Evolutionary conservation across 2,888 invertebrate genomes (phyloP).

Genomic region (Piscicola geometra): DNA sequence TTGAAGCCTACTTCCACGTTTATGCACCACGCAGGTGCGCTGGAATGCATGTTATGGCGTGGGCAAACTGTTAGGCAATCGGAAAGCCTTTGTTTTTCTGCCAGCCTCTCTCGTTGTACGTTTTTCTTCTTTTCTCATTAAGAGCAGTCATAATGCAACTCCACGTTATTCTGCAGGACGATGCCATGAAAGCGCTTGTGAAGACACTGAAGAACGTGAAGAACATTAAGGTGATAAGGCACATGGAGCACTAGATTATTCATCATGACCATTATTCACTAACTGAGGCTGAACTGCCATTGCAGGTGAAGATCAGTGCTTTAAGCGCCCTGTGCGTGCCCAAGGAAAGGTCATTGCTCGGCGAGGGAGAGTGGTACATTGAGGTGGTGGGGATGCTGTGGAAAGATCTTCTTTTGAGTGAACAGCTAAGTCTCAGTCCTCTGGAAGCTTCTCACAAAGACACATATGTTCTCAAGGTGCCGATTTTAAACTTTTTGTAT

Average conservation of each 20-base stretch:
- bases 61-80: background rate
- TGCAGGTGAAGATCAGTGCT: background rate
- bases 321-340: background rate
- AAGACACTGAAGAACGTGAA: constrained; percentile 2
- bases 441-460: background rate
- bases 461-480: background rate
- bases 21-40: background rate
- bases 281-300: background rate
- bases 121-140: too few relatives aligned
- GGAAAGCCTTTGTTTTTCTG: too few relatives aligned
- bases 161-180: too few relatives aligned
- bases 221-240: background rate
- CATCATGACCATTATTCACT: too few relatives aligned
- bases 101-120: too few relatives aligned
- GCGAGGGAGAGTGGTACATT: too few relatives aligned
- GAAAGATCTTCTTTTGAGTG: background rate
- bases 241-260: too few relatives aligned
- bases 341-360: too few relatives aligned
- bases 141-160: too few relatives aligned
- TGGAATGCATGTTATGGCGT: background rate
- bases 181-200: background rate
- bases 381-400: background rate
- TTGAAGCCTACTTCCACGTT: too few relatives aligned
- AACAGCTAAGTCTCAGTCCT: background rate
- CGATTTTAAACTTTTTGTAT: too few relatives aligned